A percentile compares a stretch with the other conserved stretches of the same genome.
These are phyloP conservation scores for Crocidura indochinensis DNA, from an alignment of 2,797 vertebrate species.

Conservation along the genomic window DNA sequence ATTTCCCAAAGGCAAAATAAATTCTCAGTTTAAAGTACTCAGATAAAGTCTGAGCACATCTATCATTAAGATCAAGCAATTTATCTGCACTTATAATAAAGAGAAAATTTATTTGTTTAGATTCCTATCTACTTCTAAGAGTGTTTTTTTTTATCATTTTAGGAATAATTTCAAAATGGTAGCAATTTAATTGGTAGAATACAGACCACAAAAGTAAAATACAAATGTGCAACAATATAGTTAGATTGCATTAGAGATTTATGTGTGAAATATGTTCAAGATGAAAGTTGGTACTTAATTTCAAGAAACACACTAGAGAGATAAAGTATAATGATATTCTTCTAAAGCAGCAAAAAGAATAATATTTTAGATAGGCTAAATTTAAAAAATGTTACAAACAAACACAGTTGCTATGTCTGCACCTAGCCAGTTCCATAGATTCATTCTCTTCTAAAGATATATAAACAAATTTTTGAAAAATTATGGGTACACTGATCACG, in stretches of 20 bases:
- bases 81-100: neutral
- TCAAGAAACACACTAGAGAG: constrained; percentile 31
- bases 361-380: neutral
- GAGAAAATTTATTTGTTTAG: constrained; percentile 60
- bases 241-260: constrained; percentile 16
- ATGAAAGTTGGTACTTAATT: constrained; percentile 20
- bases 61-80: neutral
- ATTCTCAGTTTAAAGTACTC: neutral
- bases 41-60: neutral
- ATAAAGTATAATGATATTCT: neutral
- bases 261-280: constrained; percentile 3
- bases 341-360: neutral
- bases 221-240: neutral
- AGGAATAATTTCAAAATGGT: constrained; percentile 45
- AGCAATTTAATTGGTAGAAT: neutral
- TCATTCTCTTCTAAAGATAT: too few species aligned
- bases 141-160: constrained; percentile 19
- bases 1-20: constrained; percentile 27
- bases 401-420: neutral
- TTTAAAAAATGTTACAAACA: neutral
- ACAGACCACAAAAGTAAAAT: constrained; percentile 49
- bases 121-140: neutral
- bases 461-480: too few species aligned
- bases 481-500: too few species aligned
- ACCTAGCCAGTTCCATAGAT: too few species aligned